Evolutionary conservation across 2,797 vertebrate species (phyloP), one percentile per base, ranked within the genome.

Genomic region (Leptatherina wallacei): DNA sequence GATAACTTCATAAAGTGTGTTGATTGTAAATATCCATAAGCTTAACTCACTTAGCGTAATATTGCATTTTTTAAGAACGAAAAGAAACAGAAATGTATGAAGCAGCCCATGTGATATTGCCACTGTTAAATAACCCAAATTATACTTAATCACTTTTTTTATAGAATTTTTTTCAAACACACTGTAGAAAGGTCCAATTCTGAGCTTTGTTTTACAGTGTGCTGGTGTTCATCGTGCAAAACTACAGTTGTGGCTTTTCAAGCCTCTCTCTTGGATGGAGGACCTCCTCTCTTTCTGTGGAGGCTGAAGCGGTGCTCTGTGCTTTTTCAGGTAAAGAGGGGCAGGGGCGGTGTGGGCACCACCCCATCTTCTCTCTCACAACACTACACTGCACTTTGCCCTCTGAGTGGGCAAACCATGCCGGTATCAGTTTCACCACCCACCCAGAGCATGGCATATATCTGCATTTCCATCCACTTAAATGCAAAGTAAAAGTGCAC

Each of bases 391-490:
- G 88, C 85, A 88, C 93, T 84, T 75, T 89, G 91, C 66, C 88
- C 91, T 91, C 90, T 93, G 90, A 89, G 90, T 92, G 91, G 91
- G 92, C 92, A 93, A 90, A 72, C 78, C 83, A 76, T 49, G 88
- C 86, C 75, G 82, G 90, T 94, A 95, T 95, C 94, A 83, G 86
- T 95, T 93, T 90, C 92, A 88, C 91, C 94, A 92, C 90, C 94
- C 94, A 95, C 94, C 92, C 86, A 76, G 86, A 92, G 91, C 85
- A 75, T 78, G 75, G 89, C 91, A 89, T 89, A 83, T 82, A 92
- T 92, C 91, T 92, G 90, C 93, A 93, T 93, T 94, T 93, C 85
- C 82, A 94, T 89, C 93, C 91, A 94, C 93, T 94, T 93, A 91
- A 91, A 93, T 91, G 90, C 88, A 91, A 93, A 91, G 91, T 93